Percentiles rank a stretch among this genome's conserved stretches.
These are phyloP conservation scores for Dysmachus trigonus DNA, from an alignment of 2,888 invertebrate genomes.

Conservation along the genomic window DNA sequence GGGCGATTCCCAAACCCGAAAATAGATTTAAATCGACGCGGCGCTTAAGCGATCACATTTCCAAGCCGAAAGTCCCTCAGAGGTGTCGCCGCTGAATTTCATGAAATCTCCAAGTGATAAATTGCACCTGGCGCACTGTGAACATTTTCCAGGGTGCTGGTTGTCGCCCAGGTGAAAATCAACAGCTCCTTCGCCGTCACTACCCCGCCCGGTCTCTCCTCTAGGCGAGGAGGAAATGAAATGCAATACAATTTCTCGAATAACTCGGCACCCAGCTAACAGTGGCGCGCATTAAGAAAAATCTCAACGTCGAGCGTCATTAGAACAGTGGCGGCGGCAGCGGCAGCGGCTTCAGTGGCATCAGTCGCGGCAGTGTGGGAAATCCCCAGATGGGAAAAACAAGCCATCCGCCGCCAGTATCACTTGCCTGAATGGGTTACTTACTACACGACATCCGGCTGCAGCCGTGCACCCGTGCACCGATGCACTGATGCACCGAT, in stretches of 20 bases:
- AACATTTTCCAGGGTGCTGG: not conserved
- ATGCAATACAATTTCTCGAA: conserved; percentile 22
- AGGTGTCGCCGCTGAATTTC: not conserved
- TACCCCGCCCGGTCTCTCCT: too few species aligned
- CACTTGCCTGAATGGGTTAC: not conserved
- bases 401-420: conserved; percentile 4
- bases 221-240: not conserved
- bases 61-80: not conserved
- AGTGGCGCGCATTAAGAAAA: not conserved
- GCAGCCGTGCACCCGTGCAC: not conserved
- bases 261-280: not conserved
- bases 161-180: not conserved
- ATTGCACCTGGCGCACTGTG: not conserved
- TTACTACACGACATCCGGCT: conserved; percentile 11
- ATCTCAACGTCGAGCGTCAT: not conserved
- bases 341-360: too few species aligned
- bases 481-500: too few species aligned
- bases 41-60: not conserved
- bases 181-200: not conserved
- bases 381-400: conserved; percentile 11
- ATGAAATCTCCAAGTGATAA: not conserved
- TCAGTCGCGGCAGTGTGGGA: not conserved
- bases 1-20: not conserved
- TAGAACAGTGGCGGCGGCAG: not conserved
- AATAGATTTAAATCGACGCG: not conserved